Percentiles rank a stretch among this genome's conserved stretches.
phyloP scores from a whole-genome alignment of 2,113 vertebrate species.

The Cynoglossus semilaevis region DNA sequence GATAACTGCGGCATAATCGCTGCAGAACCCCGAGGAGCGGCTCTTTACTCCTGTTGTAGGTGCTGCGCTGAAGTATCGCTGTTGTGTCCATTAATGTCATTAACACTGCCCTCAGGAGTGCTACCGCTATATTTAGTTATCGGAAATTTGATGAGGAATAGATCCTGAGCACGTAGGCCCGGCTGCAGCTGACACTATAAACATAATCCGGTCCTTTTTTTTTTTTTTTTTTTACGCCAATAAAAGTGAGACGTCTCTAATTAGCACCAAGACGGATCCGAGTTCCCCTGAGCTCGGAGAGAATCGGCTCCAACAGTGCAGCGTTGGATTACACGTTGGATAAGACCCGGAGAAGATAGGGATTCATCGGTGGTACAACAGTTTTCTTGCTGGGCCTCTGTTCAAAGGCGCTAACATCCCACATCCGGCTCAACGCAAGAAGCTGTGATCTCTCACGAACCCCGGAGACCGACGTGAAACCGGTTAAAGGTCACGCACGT shows the following conservation, averaged over 20 bases:
- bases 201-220: constrained; percentile 32
- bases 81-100: constrained; percentile 36
- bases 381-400: constrained; percentile 13
- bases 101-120: constrained; percentile 34
- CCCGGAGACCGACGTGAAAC: neutral
- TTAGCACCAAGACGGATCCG: constrained; percentile 57
- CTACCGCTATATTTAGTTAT: constrained; percentile 54
- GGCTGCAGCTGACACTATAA: constrained; percentile 27
- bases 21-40: constrained; percentile 5
- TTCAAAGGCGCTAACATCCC: constrained; percentile 10
- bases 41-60: constrained; percentile 28
- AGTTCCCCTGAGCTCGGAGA: constrained; percentile 34
- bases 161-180: constrained; percentile 30
- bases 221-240: no score
- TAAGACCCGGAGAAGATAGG: constrained; percentile 30
- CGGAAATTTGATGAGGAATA: constrained; percentile 57
- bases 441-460: neutral
- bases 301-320: constrained; percentile 11
- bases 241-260: constrained; percentile 55
- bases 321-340: constrained; percentile 47
- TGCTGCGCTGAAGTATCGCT: constrained; percentile 41
- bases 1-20: constrained; percentile 20
- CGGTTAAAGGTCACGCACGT: constrained; percentile 16
- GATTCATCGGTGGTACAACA: constrained; percentile 25
- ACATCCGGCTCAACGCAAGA: constrained; percentile 4